phyloP scores from a whole-genome alignment of 2,113 vertebrate genomes.

The Danionella cerebrum region DNA sequence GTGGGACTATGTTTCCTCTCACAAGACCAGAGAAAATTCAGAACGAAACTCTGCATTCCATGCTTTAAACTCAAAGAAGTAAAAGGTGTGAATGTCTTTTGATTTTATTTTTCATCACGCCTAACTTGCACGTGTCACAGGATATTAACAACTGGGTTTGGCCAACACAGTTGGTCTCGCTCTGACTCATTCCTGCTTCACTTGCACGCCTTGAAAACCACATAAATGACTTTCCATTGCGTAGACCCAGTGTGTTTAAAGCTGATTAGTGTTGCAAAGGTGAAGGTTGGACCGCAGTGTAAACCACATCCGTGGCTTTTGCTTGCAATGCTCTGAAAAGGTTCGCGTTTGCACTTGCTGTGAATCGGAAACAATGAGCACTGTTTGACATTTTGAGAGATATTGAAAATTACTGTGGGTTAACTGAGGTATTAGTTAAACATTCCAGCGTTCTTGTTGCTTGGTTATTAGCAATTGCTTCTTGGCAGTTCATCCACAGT shows the following conservation, averaged over 20 bases:
- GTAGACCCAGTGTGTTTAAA: not conserved
- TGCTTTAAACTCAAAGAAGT: not conserved
- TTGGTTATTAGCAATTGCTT: too few species aligned
- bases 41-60: not conserved
- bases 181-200: conserved; percentile 9
- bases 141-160: conserved; percentile 16
- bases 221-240: not conserved
- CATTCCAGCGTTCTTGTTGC: too few species aligned
- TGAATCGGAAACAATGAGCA: not conserved
- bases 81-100: not conserved
- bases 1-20: not conserved
- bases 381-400: not conserved
- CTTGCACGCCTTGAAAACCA: not conserved
- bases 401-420: not conserved
- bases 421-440: not conserved
- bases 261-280: conserved; percentile 21
- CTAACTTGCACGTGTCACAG: conserved; percentile 13
- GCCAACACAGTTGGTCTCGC: not conserved
- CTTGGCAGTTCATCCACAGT: too few species aligned
- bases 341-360: not conserved
- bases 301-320: conserved; percentile 20
- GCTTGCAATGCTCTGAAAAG: conserved; percentile 16
- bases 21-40: not conserved
- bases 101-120: conserved; percentile 14
- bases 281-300: conserved; percentile 7